Percentiles rank a stretch among this genome's conserved stretches.
These are phyloP conservation scores for Crotalus viridis DNA, from an alignment of 2,113 vertebrate genomes.

Conservation along the genomic window DNA sequence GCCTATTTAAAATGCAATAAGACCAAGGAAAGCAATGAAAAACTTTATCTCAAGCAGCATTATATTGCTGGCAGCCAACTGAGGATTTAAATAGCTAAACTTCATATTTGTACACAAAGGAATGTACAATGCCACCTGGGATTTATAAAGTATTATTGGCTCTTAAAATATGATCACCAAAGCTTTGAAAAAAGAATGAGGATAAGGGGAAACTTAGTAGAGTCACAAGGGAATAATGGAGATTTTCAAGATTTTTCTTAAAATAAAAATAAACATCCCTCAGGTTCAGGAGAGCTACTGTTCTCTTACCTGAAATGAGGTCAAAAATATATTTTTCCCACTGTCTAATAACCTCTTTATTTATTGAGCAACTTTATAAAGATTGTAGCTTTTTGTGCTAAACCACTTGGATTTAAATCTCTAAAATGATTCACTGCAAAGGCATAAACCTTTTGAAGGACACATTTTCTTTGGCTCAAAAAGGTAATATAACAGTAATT, in stretches of 20 bases:
- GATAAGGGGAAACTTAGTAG: background rate
- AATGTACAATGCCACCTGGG: background rate
- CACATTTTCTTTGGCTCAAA: constrained; percentile 34
- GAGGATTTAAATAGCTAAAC: background rate
- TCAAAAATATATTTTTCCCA: background rate
- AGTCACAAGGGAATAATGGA: background rate
- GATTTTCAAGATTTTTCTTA: background rate
- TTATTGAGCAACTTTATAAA: constrained; percentile 44
- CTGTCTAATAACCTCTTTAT: constrained; percentile 22
- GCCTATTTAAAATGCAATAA: background rate
- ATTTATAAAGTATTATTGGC: background rate
- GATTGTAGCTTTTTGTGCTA: constrained; percentile 38
- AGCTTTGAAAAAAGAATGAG: background rate
- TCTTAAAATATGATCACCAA: background rate
- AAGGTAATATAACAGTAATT: constrained; percentile 55
- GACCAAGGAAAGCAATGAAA: background rate
- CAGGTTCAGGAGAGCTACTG: background rate
- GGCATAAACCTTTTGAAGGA: constrained; percentile 48
- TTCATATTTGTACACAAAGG: background rate
- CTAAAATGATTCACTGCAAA: constrained; percentile 38
- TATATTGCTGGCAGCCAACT: background rate
- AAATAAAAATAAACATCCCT: background rate
- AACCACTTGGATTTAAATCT: constrained; percentile 52
- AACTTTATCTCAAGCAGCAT: background rate
- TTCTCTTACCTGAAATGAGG: background rate